Evolutionary conservation across 2,888 invertebrate species (phyloP), one percentile per base, ranked within the genome.

Genomic region (Tetragnatha montana): DNA sequence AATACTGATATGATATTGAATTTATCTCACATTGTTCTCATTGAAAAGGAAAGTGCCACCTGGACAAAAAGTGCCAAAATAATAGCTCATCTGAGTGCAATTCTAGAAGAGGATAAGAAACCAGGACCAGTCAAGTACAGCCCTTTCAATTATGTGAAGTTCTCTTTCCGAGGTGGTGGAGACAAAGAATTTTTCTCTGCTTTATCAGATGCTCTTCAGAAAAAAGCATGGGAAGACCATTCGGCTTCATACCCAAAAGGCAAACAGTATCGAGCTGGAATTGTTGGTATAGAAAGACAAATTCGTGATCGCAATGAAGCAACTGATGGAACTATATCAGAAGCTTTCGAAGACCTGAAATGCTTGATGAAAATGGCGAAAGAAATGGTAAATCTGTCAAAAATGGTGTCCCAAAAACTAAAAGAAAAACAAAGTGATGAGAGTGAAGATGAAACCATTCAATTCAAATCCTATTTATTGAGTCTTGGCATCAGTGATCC

Each of bases 401-500:
- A 97, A 93, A 96, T 95, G 92, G 99, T 99, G 92, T 97, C 99
- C 50, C 95, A 95, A 80, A 98, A 98, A 95, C 97, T 99, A 92
- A 96, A 96, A 95, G 97, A 98, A 92, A 96, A 97, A 93, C 97
- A 98, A 94, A 98, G 98, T 73, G 97, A 98, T 93, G 97, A 99
- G 91, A 97, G 98, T 6, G 98, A 99, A 94, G 99, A 99, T 94
- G 99, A 95, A 94, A 99, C 99, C 10, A 95, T 98, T 7, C 95
- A 96, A 92, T 99, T 99, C 93, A 99, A 99, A 93, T 96, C 98
- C 0, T 98, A 99, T 93, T 94, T 99, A 79, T 95, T 99, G 94
- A 99, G 98, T 93, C 95, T 99, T 92, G 99, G 99, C 92, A 98
- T 99, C 92, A 98, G 98, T 93, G 99, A 99, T 94, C 99, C 99